A percentile compares a stretch with the other conserved stretches of the same genome.
phyloP scores from a whole-genome alignment of 2,797 vertebrate species.

The Onychomys torridus region DNA sequence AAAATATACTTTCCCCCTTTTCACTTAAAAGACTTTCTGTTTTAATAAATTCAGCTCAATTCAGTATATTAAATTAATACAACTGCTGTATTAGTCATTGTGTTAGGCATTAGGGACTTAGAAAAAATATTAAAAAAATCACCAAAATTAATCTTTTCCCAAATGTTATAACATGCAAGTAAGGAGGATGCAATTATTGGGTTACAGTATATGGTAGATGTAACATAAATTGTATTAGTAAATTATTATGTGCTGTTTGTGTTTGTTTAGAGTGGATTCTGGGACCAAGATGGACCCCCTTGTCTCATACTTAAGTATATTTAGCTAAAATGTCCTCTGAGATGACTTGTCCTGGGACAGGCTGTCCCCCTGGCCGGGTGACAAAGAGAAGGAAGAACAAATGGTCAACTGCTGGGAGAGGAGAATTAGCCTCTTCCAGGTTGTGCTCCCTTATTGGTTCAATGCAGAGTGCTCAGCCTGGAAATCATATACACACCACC shows the following conservation, averaged over 20 bases:
- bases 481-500: background rate
- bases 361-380: background rate
- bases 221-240: background rate
- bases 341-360: background rate
- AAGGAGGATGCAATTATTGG: background rate
- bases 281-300: background rate
- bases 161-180: background rate
- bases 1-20: background rate
- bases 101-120: background rate
- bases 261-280: background rate
- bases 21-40: background rate
- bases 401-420: no score
- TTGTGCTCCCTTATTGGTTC: background rate
- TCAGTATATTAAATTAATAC: background rate
- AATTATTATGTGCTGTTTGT: background rate
- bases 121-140: background rate
- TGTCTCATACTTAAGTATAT: background rate
- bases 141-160: background rate
- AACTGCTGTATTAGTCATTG: background rate
- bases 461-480: background rate
- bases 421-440: background rate
- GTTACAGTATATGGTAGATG: background rate
- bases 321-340: background rate
- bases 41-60: constrained; percentile 41
- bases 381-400: background rate